Base-by-base conservation (phyloP, 2,797 vertebrate genomes). In the Schizopygopsis pylzovi region DNA sequence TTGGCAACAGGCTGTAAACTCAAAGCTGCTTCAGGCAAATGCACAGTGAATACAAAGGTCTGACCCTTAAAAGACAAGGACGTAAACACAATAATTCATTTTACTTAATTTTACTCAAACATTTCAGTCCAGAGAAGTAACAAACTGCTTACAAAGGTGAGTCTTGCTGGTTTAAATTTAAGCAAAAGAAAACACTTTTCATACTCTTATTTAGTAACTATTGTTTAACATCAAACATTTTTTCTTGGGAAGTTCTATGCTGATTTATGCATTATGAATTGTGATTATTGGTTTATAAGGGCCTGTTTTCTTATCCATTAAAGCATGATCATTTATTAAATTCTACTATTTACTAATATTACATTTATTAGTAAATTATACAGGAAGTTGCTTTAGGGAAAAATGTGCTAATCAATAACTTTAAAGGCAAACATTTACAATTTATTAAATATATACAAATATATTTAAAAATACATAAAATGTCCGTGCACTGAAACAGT, bases 1-100 rank as follows among this genome's bases (percentile, higher is more conserved):
- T 89, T 79, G 90, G 93, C 73, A 92, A 95, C 94, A 91, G 78
- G 93, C 89, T 90, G 93, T 95, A 95, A 95, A 95, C 94, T 72
- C 91, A 93, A 73, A 83, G 59, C 84, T 71, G 73, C 76, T 81
- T 59, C 33, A 83, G 85, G 89, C 86, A 82, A 37, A 59, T 22
- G 49, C 86, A 81, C 83, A 88, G 84, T 87, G 85, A 80, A 91
- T 78, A 89, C 77, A 75, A 77, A 85, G 65, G 25, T 37, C 41
- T 82, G 70, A 90, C 54, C 56, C 45, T 71, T 83, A 39, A 56
- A 89, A 89, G 68, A 87, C 83, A 87, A 85, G 78, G 43, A 85
- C 67, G 7, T 37, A 87, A 49, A 77, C 65, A 61, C 20, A 73
- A 39, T 6, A 70, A 61, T 76, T 71, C 1, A 68, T 79, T 61